Evolutionary conservation across 2,797 vertebrate genomes (phyloP).

Genomic region (Lithobates sylvaticus): DNA sequence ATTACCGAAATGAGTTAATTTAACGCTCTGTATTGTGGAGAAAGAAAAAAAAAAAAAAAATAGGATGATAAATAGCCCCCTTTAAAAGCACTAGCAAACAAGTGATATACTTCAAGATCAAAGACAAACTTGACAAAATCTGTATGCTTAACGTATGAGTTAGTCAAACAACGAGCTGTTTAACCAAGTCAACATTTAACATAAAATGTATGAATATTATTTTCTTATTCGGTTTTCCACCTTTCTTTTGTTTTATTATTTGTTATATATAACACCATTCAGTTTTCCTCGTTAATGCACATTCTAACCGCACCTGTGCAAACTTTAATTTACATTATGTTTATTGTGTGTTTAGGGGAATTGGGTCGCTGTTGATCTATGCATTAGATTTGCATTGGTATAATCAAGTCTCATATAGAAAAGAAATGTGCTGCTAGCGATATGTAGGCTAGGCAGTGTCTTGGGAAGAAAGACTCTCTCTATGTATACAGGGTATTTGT

Average conservation of each 20-base stretch:
- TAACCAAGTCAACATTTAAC: neutral
- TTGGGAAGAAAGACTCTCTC: neutral
- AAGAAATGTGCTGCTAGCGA: neutral
- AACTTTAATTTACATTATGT: slow-evolving; percentile 1
- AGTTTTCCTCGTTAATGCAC: neutral
- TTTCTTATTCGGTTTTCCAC: neutral
- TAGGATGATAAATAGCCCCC: slow-evolving; percentile 79
- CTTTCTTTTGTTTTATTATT: neutral
- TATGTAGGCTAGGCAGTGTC: neutral
- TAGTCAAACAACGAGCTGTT: slow-evolving; percentile 11
- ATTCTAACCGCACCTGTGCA: slow-evolving; percentile 45
- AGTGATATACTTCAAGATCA: slow-evolving; percentile 67
- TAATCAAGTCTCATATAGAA: neutral
- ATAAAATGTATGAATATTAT: neutral
- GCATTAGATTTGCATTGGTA: neutral
- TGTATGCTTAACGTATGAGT: neutral
- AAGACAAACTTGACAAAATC: slow-evolving; percentile 74
- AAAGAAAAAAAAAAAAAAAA: neutral
- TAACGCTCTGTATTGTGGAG: slow-evolving; percentile 75
- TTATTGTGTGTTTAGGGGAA: slow-evolving; percentile 16
- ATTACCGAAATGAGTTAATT: slow-evolving; percentile 79
- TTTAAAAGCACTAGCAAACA: slow-evolving; percentile 71
- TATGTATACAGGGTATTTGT: neutral
- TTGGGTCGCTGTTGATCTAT: neutral
- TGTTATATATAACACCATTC: neutral